Percentiles rank a stretch among this genome's conserved stretches.
Conservation (phyloP, 1,140 invertebrate species). For the Lasaia peninsularis region DNA sequence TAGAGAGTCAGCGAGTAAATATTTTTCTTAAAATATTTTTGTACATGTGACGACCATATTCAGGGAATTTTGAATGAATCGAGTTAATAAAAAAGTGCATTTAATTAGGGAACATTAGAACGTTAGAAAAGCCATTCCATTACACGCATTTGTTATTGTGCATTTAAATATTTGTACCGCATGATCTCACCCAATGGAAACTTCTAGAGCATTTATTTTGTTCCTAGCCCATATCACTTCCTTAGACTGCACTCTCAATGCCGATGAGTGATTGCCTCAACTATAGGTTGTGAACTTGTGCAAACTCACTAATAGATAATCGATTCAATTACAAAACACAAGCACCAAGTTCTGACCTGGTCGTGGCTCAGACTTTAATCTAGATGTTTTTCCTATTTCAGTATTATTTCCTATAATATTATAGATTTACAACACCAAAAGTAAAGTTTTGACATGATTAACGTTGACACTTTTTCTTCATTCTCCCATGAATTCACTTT, state of each 20-base stretch:
- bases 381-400: neutral
- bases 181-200: conserved; percentile 34
- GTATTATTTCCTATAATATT: neutral
- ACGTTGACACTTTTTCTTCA: neutral
- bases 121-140: conserved; percentile 32
- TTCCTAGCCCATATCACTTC: conserved; percentile 65
- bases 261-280: conserved; percentile 70
- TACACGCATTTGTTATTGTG: conserved; percentile 31
- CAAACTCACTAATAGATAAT: conserved; percentile 24
- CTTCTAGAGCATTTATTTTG: conserved; percentile 37
- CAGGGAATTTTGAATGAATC: neutral
- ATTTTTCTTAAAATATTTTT: conserved; percentile 73
- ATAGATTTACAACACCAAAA: conserved; percentile 7
- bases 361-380: conserved; percentile 18
- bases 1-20: conserved; percentile 54
- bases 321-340: neutral
- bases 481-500: no score
- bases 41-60: conserved; percentile 40
- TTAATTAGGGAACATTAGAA: conserved; percentile 5
- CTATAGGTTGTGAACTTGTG: conserved; percentile 38
- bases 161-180: conserved; percentile 32
- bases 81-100: conserved; percentile 11
- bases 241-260: conserved; percentile 68
- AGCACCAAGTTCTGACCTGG: conserved; percentile 23
- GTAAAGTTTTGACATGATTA: conserved; percentile 3